Evolutionary conservation across 1,140 invertebrate genomes (phyloP).

Genomic region (Chymomyza costata): DNA sequence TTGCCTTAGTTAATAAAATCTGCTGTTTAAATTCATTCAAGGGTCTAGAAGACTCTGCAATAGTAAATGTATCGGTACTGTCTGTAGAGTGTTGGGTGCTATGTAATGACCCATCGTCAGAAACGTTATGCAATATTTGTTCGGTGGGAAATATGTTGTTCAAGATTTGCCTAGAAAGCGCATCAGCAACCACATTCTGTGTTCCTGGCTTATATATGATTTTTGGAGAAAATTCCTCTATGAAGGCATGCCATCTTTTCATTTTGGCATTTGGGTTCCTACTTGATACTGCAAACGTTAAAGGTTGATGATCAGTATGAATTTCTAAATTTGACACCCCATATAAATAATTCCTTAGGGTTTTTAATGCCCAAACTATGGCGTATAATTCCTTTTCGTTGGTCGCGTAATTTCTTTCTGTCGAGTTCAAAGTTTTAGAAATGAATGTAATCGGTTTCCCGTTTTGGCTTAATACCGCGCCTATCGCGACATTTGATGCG

Average conservation of each 20-base stretch:
- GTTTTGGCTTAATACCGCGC: slow-evolving; percentile 24
- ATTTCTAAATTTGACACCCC: slow-evolving; percentile 36
- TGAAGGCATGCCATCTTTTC: slow-evolving; percentile 57
- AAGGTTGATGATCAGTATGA: slow-evolving; percentile 62
- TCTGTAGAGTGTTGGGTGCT: neutral
- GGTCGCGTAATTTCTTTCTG: slow-evolving; percentile 68
- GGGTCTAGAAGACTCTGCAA: slow-evolving; percentile 1
- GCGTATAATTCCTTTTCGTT: slow-evolving; percentile 75
- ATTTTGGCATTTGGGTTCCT: slow-evolving; percentile 66
- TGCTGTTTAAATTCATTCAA: slow-evolving; percentile 8
- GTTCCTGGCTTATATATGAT: slow-evolving; percentile 47
- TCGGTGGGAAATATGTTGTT: too few species aligned
- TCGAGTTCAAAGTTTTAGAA: slow-evolving; percentile 57
- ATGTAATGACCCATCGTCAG: neutral
- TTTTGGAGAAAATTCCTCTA: slow-evolving; percentile 60
- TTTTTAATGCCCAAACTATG: slow-evolving; percentile 71
- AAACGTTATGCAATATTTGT: neutral
- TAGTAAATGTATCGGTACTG: neutral
- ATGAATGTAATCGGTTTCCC: slow-evolving; percentile 64
- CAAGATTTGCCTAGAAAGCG: slow-evolving; percentile 12
- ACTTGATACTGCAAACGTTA: slow-evolving; percentile 66
- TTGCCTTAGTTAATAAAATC: slow-evolving; percentile 1
- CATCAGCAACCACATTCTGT: slow-evolving; percentile 25
- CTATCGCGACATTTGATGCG: slow-evolving; percentile 13
- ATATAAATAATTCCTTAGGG: slow-evolving; percentile 62